These are phyloP conservation scores for Mimumesa dahlbomi DNA, from an alignment of 2,888 invertebrate species.

Conservation along the genomic window DNA sequence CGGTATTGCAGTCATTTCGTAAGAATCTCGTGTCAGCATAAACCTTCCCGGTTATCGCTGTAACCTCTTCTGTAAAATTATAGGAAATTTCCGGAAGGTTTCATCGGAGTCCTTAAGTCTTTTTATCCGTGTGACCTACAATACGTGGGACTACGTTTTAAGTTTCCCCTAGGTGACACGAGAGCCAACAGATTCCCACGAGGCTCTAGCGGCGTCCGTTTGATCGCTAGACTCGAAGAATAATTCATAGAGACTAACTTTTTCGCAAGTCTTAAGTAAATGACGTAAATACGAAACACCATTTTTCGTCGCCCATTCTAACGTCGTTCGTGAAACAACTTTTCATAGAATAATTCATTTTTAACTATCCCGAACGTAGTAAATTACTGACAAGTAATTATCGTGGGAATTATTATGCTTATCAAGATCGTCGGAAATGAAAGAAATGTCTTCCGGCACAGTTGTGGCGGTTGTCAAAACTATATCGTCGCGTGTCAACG, in stretches of 20 bases:
- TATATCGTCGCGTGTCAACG: constrained; percentile 45
- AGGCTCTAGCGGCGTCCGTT: constrained; percentile 4
- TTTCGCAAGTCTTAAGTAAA: not conserved
- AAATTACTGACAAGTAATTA: too few relatives aligned
- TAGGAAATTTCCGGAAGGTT: constrained; percentile 10
- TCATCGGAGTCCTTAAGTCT: constrained; percentile 3
- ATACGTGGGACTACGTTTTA: constrained; percentile 18
- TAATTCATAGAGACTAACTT: not conserved
- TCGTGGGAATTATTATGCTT: too few relatives aligned
- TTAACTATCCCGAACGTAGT: too few relatives aligned
- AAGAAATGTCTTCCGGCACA: too few relatives aligned
- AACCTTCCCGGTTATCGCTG: constrained; percentile 1
- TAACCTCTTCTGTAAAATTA: constrained; percentile 19
- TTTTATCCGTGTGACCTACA: constrained; percentile 26
- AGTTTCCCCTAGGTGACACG: constrained; percentile 15
- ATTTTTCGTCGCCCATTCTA: too few relatives aligned
- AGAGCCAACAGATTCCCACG: constrained; percentile 19
- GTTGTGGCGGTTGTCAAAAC: too few relatives aligned
- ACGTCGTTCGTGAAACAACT: too few relatives aligned
- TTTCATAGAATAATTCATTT: too few relatives aligned
- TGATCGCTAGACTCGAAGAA: constrained; percentile 18
- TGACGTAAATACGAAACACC: not conserved
- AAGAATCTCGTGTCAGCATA: not conserved
- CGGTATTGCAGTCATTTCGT: too few relatives aligned
- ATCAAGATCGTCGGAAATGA: too few relatives aligned